Evolutionary conservation across 1,140 invertebrate genomes (phyloP), one percentile per base, ranked within the genome.

Genomic region (Papilio helenus): DNA sequence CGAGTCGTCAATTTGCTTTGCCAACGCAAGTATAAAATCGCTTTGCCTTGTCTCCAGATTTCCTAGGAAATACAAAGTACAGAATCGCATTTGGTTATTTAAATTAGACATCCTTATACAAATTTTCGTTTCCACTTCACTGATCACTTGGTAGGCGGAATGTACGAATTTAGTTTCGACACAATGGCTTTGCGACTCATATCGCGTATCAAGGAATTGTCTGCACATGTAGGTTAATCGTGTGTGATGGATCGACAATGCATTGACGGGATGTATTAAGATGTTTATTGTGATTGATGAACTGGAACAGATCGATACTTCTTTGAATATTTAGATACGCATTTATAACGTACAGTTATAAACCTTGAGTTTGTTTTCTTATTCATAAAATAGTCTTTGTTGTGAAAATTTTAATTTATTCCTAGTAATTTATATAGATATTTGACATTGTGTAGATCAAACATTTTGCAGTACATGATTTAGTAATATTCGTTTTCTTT

Each of bases 181-280:
- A 72, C 39, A 72, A 42, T 72, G 39, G 5, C 44, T 46, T 23
- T 74, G 44, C 44, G 72, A 74, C 26, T 44, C 72, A 44, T 74
- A 74, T 74, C 72, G 44, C 44, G 12, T 49, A 74, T 51, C 72
- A 49, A 74, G 3, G 44, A 26, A 74, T 74, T 49, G 72, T 16
- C 39, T 74, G 72, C 39, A 23, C 72, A 74, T 74, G 72, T 74
- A 74, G 44, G 72, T 44, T 74, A 74, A 49, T 74, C 72, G 72
- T 74, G 72, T 46, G 42, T 74, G 72, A 74, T 74, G 42, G 72
- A 74, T 74, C 44, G 72, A 74, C 42, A 46, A 74, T 74, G 23
- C 72, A 46, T 49, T 26, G 72, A 74, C 20, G 42, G 39, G 42
- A 49, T 23, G 72, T 72, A 74, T 74, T 74, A 46, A 74, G 72